A percentile compares a stretch with the other conserved stretches of the same genome.
phyloP scores from a whole-genome alignment of 1,140 invertebrate species.

The Leptinotarsa defecta region DNA sequence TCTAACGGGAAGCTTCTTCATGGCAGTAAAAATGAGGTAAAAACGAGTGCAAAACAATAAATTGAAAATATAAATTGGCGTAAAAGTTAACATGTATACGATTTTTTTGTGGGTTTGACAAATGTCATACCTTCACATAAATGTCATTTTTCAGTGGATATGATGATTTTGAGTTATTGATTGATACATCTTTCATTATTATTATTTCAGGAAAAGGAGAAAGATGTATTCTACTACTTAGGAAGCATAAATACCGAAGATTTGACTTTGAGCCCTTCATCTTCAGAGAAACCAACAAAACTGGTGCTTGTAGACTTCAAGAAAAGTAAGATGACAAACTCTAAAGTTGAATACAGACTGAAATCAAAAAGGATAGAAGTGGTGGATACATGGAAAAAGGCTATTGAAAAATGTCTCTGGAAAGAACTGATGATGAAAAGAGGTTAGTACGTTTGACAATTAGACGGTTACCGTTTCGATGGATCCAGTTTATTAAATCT shows the following conservation, averaged over 20 bases:
- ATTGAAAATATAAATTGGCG: too few relatives aligned
- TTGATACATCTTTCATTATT: too few relatives aligned
- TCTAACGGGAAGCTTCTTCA: too few relatives aligned
- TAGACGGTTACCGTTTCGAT: background rate
- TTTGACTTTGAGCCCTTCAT: conserved; percentile 13
- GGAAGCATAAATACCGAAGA: conserved; percentile 22
- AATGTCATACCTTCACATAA: too few relatives aligned
- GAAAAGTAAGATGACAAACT: conserved; percentile 5
- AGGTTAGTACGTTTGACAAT: background rate
- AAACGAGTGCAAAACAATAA: too few relatives aligned
- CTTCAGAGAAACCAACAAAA: background rate
- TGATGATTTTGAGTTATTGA: too few relatives aligned
- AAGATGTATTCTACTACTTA: conserved; percentile 18
- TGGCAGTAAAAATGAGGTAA: too few relatives aligned
- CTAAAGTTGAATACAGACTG: conserved; percentile 13
- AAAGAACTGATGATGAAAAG: conserved; percentile 9
- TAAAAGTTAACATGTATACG: too few relatives aligned
- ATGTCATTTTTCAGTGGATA: too few relatives aligned
- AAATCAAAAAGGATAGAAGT: conserved; percentile 18
- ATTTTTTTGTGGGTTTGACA: too few relatives aligned
- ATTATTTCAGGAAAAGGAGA: conserved; percentile 17
- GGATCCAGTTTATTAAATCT: too few relatives aligned
- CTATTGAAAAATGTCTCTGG: conserved; percentile 26
- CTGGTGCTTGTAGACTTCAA: conserved; percentile 21
- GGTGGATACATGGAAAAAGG: conserved; percentile 13